Evolutionary conservation across 1,140 invertebrate species (phyloP).

Genomic region (Anoplolepis gracilipes): DNA sequence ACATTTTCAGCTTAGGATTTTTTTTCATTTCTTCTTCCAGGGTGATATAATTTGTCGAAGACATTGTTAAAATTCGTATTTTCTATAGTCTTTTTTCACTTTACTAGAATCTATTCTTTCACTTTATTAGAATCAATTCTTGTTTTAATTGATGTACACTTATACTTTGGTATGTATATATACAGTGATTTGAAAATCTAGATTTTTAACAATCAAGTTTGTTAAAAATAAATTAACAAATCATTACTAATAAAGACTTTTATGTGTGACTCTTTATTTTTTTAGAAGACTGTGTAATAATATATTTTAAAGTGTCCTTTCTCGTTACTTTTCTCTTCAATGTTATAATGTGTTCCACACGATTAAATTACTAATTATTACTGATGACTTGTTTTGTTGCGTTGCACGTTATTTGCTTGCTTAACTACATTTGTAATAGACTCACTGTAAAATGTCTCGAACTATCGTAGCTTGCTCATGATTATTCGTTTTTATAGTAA

Average conservation of each 20-base stretch:
- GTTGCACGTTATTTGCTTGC: too few species aligned
- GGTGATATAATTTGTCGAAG: neutral
- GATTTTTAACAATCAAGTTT: constrained; percentile 79
- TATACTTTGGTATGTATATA: neutral
- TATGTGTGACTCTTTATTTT: neutral
- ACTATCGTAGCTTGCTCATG: too few species aligned
- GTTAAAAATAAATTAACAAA: neutral
- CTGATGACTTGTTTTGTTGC: too few species aligned
- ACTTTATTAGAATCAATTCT: neutral
- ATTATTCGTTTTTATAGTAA: too few species aligned
- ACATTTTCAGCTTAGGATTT: constrained; percentile 85
- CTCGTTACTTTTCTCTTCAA: too few species aligned
- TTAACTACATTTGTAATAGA: too few species aligned
- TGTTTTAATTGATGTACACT: neutral
- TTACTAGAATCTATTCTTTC: too few species aligned
- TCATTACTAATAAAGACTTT: neutral
- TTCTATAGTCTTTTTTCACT: too few species aligned
- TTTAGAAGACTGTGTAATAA: neutral
- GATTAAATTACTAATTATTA: too few species aligned
- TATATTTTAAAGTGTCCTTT: too few species aligned
- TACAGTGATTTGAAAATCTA: constrained; percentile 23
- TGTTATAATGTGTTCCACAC: too few species aligned
- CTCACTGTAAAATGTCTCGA: too few species aligned
- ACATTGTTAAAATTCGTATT: neutral
- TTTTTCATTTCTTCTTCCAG: constrained; percentile 86